A percentile compares a stretch with the other conserved stretches of the same genome.
Evolutionary conservation across 2,797 vertebrate genomes (phyloP).

Genomic region (Tauraco hartlaubi): DNA sequence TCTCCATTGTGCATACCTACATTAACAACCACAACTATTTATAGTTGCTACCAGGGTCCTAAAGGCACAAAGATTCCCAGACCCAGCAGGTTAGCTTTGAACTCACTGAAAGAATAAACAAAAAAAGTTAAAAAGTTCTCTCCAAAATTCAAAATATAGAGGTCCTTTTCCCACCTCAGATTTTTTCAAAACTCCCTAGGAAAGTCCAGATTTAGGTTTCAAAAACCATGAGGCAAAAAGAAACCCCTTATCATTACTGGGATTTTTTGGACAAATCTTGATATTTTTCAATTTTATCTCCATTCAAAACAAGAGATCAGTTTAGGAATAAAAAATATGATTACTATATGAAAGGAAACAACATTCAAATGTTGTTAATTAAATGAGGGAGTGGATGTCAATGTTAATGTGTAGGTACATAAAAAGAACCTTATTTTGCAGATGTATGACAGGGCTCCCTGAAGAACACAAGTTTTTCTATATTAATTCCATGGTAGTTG

Average conservation of each 20-base stretch:
- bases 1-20: not conserved
- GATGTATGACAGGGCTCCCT: conserved; percentile 49
- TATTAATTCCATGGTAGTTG: conserved; percentile 71
- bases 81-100: conserved; percentile 10
- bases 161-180: not conserved
- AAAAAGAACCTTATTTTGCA: conserved; percentile 67
- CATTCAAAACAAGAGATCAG: conserved; percentile 10
- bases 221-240: not conserved
- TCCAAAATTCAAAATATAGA: conserved; percentile 35
- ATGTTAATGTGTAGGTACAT: conserved; percentile 65
- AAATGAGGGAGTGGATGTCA: conserved; percentile 59
- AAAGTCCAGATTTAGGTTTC: conserved; percentile 12
- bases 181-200: not conserved
- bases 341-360: conserved; percentile 38
- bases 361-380: conserved; percentile 63
- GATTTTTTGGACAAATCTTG: conserved; percentile 30
- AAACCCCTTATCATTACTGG: not conserved
- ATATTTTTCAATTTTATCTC: conserved; percentile 13
- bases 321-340: conserved; percentile 40
- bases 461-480: conserved; percentile 54
- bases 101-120: conserved; percentile 15
- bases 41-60: conserved; percentile 8
- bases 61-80: conserved; percentile 36
- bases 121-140: conserved; percentile 26
- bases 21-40: conserved; percentile 43